These are phyloP conservation scores for Lasiommata megera DNA, from an alignment of 2,888 invertebrate species.

Conservation along the genomic window DNA sequence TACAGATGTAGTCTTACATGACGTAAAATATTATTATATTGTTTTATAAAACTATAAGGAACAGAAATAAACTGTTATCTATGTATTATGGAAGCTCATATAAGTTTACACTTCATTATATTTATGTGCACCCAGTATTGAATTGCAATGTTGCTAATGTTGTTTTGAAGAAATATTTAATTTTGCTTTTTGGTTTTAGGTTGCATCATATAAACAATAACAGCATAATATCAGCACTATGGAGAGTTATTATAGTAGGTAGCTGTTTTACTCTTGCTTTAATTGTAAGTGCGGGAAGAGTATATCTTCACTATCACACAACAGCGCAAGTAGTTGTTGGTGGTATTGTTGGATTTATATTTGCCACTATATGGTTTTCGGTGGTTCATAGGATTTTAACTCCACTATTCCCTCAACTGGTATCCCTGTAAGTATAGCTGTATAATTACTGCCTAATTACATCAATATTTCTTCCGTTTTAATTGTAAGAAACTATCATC, in stretches of 20 bases:
- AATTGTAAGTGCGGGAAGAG: conserved; percentile 85
- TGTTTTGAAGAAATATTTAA: background rate
- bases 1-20: no score
- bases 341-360: conserved; percentile 85
- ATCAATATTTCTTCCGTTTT: background rate
- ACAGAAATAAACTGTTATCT: no score
- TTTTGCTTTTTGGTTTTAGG: conserved; percentile 64
- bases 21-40: no score
- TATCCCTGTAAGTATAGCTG: conserved; percentile 86
- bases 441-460: conserved; percentile 13
- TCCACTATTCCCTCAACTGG: conserved; percentile 91
- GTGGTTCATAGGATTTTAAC: conserved; percentile 90
- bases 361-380: conserved; percentile 91
- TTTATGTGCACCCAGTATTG: no score
- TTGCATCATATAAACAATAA: conserved; percentile 92
- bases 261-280: conserved; percentile 81
- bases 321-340: conserved; percentile 91
- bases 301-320: conserved; percentile 94
- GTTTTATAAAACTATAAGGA: no score
- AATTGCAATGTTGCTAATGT: no score
- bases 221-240: conserved; percentile 87
- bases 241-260: conserved; percentile 85
- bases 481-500: background rate
- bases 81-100: no score
- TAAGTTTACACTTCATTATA: no score